Percentiles rank a stretch among this genome's conserved stretches.
phyloP scores from a whole-genome alignment of 2,797 vertebrate species.

The Clarias laeviceps region DNA sequence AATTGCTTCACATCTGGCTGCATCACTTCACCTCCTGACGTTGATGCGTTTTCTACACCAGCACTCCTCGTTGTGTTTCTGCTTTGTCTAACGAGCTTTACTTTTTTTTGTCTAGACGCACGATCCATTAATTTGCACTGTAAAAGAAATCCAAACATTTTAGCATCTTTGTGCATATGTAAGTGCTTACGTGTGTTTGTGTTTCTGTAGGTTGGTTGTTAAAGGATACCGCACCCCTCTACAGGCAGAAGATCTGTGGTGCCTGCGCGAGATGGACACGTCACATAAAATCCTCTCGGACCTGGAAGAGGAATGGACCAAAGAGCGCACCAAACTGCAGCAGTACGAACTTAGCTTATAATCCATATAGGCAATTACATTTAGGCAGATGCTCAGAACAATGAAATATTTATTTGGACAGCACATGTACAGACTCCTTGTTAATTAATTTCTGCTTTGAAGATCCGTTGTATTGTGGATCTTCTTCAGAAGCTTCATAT shows the following conservation, averaged over 20 bases:
- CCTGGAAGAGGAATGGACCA: constrained; percentile 83
- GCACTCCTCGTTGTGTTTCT: background rate
- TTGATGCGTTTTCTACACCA: background rate
- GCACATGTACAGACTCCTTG: constrained; percentile 51
- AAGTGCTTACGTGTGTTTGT: constrained; percentile 16
- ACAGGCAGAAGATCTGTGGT: constrained; percentile 84
- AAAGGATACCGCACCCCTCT: constrained; percentile 82
- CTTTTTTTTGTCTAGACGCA: background rate
- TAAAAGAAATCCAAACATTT: constrained; percentile 30
- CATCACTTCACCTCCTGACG: background rate
- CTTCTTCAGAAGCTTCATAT: constrained; percentile 42
- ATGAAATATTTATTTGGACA: constrained; percentile 54
- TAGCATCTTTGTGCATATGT: constrained; percentile 48
- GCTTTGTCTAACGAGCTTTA: background rate
- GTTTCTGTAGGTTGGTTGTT: constrained; percentile 79
- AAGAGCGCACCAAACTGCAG: constrained; percentile 65
- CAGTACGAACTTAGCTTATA: constrained; percentile 73
- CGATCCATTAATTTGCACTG: background rate
- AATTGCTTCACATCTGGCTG: background rate
- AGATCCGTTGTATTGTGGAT: constrained; percentile 54
- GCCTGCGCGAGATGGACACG: constrained; percentile 81
- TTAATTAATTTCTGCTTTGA: constrained; percentile 71
- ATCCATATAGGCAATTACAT: constrained; percentile 7
- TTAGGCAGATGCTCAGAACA: background rate
- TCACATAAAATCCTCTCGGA: constrained; percentile 84